These are phyloP conservation scores for Sitobion miscanthi DNA, from an alignment of 1,140 invertebrate species.

Conservation along the genomic window DNA sequence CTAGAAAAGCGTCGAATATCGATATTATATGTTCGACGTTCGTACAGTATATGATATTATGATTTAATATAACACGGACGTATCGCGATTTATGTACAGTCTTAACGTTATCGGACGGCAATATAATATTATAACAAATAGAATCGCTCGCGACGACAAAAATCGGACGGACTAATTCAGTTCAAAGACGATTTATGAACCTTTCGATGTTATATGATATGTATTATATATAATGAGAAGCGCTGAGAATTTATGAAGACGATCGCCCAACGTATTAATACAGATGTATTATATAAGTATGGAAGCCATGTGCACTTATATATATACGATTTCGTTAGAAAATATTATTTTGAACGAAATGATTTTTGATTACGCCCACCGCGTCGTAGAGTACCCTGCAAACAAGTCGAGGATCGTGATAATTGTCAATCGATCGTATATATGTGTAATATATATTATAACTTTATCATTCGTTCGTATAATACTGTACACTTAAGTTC, in stretches of 20 bases:
- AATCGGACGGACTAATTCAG: not conserved
- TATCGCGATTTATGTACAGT: not conserved
- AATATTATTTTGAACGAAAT: not conserved
- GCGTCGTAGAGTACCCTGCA: not conserved
- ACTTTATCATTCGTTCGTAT: not conserved
- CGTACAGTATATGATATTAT: too few species aligned
- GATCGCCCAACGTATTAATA: not conserved
- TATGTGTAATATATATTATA: too few species aligned
- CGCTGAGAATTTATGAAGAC: not conserved
- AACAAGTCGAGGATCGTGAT: too few species aligned
- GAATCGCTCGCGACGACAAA: not conserved
- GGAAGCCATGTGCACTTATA: not conserved
- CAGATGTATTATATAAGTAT: not conserved
- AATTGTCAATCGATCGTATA: too few species aligned
- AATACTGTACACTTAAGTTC: not conserved
- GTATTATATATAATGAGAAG: too few species aligned
- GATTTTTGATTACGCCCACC: not conserved
- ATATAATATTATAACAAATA: not conserved
- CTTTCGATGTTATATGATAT: not conserved
- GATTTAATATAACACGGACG: not conserved
- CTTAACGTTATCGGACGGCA: not conserved
- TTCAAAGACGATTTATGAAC: not conserved
- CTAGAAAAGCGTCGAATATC: not conserved
- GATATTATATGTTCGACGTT: too few species aligned
- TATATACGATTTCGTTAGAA: not conserved